Evolutionary conservation across 37 sponge, comb jelly and placozoan species (phyloP).

Genomic region (Corticium candelabrum): DNA sequence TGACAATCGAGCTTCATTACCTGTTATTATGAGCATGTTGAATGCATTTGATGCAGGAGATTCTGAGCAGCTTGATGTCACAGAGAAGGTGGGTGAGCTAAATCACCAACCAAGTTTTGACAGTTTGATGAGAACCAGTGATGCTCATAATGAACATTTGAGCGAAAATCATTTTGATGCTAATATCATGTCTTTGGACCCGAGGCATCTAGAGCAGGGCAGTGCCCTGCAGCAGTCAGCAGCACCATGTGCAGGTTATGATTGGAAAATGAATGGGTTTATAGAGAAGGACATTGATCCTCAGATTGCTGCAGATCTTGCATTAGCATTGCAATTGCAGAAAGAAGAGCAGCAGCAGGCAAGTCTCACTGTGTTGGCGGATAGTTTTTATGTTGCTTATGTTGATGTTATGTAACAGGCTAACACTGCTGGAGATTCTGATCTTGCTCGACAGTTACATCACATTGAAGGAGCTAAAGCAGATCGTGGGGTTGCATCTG

Average conservation of each 20-base stretch:
- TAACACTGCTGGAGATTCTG: background rate
- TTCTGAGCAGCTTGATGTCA: background rate
- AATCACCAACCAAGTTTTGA: too few species aligned
- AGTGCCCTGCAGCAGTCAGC: background rate
- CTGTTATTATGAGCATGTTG: background rate
- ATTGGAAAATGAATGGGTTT: background rate
- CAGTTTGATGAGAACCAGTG: background rate
- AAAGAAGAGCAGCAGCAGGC: slow-evolving; percentile 2
- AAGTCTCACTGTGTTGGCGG: background rate
- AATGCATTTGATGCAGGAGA: background rate
- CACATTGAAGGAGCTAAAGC: background rate
- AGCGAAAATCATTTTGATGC: too few species aligned
- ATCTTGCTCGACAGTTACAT: background rate
- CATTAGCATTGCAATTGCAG: slow-evolving; percentile 23
- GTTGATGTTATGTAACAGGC: background rate
- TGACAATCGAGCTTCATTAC: background rate
- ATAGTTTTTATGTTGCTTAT: background rate
- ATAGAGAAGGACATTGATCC: background rate
- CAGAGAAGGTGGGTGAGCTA: background rate
- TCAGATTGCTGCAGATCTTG: slow-evolving; percentile 2
- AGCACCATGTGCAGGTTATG: background rate
- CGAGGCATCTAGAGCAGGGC: background rate
- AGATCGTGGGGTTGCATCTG: background rate
- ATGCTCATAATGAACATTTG: too few species aligned
- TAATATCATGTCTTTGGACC: background rate